Evolutionary conservation across 92 coral and sea anemone species (phyloP).

Genomic region (Scolanthus callimorphus): DNA sequence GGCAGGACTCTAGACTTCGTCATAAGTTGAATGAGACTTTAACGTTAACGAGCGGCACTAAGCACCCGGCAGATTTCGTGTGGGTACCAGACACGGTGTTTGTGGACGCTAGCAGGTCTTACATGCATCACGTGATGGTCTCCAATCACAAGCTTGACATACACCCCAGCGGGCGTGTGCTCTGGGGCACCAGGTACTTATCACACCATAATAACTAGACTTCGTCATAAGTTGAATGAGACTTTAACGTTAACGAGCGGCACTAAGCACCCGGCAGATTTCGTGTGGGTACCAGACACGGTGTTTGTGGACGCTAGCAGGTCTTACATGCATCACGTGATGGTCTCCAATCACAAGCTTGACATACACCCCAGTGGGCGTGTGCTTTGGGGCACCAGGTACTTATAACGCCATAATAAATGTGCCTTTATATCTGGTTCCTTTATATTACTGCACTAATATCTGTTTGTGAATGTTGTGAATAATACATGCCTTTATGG

Average conservation of each 20-base stretch:
- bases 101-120: constrained; percentile 61
- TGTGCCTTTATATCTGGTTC: too few species aligned
- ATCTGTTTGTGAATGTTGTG: too few species aligned
- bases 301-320: constrained; percentile 70
- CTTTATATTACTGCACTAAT: too few species aligned
- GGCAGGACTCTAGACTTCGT: constrained; percentile 69
- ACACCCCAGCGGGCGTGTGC: constrained; percentile 60
- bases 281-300: constrained; percentile 90
- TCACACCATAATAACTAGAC: too few species aligned
- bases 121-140: constrained; percentile 58
- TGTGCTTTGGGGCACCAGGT: constrained; percentile 88
- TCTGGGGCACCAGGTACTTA: constrained; percentile 91
- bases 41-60: constrained; percentile 74
- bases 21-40: constrained; percentile 53
- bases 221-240: constrained; percentile 50
- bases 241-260: constrained; percentile 72
- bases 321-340: constrained; percentile 58
- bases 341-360: constrained; percentile 75
- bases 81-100: constrained; percentile 94
- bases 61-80: constrained; percentile 84
- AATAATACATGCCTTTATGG: too few species aligned
- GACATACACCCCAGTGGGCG: constrained; percentile 72
- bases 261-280: constrained; percentile 86
- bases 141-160: constrained; percentile 86
- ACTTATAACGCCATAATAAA: too few species aligned